phyloP scores from a whole-genome alignment of 2,113 vertebrate species.

The Rhea americana region DNA sequence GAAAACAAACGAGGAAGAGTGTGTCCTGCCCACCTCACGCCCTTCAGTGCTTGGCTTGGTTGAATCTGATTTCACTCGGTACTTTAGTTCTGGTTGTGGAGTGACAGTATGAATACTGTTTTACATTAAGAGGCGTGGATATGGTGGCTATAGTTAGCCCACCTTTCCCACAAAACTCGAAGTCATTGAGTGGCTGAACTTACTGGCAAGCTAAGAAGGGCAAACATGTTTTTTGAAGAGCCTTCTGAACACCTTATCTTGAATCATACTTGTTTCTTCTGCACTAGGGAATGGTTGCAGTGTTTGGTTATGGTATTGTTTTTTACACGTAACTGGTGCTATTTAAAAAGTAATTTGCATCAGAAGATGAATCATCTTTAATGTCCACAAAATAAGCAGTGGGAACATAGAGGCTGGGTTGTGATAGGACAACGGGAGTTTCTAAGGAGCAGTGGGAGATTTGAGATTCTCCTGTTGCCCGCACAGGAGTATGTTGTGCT shows the following conservation, averaged over 20 bases:
- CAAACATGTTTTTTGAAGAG: neutral
- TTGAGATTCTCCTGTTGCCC: neutral
- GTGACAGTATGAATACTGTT: neutral
- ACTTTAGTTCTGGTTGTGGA: neutral
- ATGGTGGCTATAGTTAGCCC: neutral
- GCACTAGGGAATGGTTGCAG: rapidly evolving
- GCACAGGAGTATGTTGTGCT: neutral
- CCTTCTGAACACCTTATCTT: neutral
- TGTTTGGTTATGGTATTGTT: neutral
- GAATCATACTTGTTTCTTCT: neutral
- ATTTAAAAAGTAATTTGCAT: neutral
- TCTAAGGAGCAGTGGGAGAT: neutral
- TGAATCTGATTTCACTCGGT: neutral
- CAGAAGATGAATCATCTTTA: neutral
- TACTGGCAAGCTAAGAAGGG: neutral
- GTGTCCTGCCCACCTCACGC: slow-evolving; percentile 25
- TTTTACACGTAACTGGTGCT: neutral
- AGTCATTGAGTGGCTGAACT: neutral
- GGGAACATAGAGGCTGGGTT: neutral
- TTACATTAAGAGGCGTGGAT: neutral
- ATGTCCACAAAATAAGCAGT: neutral
- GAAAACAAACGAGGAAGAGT: slow-evolving; percentile 36
- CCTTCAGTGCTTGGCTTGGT: neutral
- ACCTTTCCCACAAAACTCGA: neutral
- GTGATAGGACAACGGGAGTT: neutral